Base-by-base conservation (phyloP, 2,888 invertebrate genomes). In the Pocota personata region DNA sequence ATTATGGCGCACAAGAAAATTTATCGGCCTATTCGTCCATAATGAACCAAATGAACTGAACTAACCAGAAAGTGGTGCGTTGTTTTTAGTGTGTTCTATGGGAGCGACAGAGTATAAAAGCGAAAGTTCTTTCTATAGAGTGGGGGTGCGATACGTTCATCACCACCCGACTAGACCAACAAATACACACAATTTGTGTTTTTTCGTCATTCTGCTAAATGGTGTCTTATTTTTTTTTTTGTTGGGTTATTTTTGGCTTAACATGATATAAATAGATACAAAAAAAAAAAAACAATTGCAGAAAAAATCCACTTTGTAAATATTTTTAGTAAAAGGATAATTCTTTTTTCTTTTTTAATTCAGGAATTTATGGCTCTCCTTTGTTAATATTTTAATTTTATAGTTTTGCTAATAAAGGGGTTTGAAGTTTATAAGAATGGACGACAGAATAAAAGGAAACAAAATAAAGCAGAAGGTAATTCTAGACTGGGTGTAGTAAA, bases 21-120 rank as follows among this genome's bases (percentile, higher is more conserved):
- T 57, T 2, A 7, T 58, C 77, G 35, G 64, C 57, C 82, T 52
- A 66, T 77, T 77, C 77, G 77, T 57, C 66, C 58, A 73, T 67
- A 78, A 78, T 73, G 72, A 78, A 78, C 58, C 60, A 78, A 78
- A 76, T 83, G 73, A 78, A 83, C 83, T 83, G 73, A 83, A 24
- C 55, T 37, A 75, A 79, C 55, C 14, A 30, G 40, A 69, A 78
- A 60, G 72, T 67, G 66, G 60, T 67, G 78, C 52, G 78, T 73
- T 62, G 60, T 46, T 72, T 62, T 72, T 57, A 14, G 69, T 62
- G 58, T 48, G 67, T 67, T 73, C 30, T 55, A 40, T 50, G 50
- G 57, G 64, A 37, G 64, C 50, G 83, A 78, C 52, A 67, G 60
- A 50, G 57, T 58, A 57, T 35, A 43, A 66, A 73, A 83, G 62